Evolutionary conservation across 1,140 invertebrate species (phyloP).

Genomic region (Sitobion miscanthi): DNA sequence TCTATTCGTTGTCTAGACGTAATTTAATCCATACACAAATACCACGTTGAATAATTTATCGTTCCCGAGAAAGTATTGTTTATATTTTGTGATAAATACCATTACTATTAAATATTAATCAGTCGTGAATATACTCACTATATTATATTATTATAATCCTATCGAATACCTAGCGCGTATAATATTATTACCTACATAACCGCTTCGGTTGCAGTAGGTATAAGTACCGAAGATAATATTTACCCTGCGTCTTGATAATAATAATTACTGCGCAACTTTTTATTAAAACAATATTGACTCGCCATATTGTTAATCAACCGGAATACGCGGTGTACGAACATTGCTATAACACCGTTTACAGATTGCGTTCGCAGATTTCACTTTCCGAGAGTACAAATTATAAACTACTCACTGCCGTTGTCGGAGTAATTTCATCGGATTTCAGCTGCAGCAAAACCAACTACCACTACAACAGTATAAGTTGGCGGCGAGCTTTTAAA

Average conservation of each 20-base stretch:
- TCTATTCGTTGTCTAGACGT: slow-evolving; percentile 30
- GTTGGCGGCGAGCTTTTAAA: neutral
- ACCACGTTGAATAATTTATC: neutral
- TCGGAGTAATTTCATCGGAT: neutral
- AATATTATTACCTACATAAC: neutral
- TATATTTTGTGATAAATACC: neutral
- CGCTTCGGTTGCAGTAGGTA: too few relatives aligned
- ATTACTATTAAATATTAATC: neutral
- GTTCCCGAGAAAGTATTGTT: neutral
- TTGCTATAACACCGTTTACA: neutral
- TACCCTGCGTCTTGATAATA: neutral
- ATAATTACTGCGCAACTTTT: neutral
- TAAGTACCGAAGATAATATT: neutral
- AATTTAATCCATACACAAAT: slow-evolving; percentile 22
- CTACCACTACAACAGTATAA: neutral
- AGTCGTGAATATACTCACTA: neutral
- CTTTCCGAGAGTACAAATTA: neutral
- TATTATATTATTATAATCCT: too few relatives aligned
- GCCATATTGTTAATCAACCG: neutral
- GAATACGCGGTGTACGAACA: neutral
- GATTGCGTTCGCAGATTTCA: neutral
- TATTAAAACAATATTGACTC: neutral
- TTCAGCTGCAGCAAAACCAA: neutral
- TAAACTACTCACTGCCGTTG: neutral
- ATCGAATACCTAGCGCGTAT: neutral